Percentiles rank a stretch among this genome's conserved stretches.
phyloP scores from a whole-genome alignment of 1,140 invertebrate species.

The Drosophila saltans region DNA sequence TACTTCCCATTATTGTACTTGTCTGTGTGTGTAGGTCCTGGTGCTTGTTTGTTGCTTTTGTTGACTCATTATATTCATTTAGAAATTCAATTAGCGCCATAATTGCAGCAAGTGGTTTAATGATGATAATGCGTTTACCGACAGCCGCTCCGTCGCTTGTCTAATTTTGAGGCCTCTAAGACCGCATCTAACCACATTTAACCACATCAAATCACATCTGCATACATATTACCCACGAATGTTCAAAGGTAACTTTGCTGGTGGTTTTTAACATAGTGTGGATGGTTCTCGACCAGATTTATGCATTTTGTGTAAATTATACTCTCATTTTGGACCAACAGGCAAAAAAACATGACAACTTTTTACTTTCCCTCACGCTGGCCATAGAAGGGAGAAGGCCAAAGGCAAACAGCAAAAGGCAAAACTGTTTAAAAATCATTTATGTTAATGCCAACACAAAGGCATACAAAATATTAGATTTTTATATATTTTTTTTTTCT shows the following conservation, averaged over 20 bases:
- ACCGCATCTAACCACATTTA: constrained; percentile 1
- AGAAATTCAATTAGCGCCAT: constrained; percentile 75
- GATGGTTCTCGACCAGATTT: constrained; percentile 33
- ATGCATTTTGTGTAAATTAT: constrained; percentile 52
- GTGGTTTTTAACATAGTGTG: not conserved
- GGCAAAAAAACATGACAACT: constrained; percentile 26
- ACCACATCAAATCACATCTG: constrained; percentile 9
- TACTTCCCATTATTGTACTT: constrained; percentile 24
- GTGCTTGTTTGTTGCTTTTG: constrained; percentile 44
- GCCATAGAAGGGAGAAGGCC: constrained; percentile 7
- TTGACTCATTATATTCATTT: constrained; percentile 77
- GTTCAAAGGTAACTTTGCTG: not conserved
- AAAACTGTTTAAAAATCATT: constrained; percentile 45
- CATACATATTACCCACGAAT: constrained; percentile 5
- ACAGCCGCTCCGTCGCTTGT: constrained; percentile 10
- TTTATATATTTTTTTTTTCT: constrained; percentile 27
- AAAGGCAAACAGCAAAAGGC: constrained; percentile 3
- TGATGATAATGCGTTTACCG: constrained; percentile 70
- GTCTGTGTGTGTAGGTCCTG: constrained; percentile 13
- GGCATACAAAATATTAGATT: constrained; percentile 34
- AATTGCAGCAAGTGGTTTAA: constrained; percentile 75
- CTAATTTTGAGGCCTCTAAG: constrained; percentile 30
- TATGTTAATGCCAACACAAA: constrained; percentile 52
- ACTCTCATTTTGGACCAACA: constrained; percentile 35
- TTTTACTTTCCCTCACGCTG: constrained; percentile 20